Evolutionary conservation across 2,113 vertebrate genomes (phyloP), one percentile per base, ranked within the genome.

Genomic region (Leucopternis melanops): DNA sequence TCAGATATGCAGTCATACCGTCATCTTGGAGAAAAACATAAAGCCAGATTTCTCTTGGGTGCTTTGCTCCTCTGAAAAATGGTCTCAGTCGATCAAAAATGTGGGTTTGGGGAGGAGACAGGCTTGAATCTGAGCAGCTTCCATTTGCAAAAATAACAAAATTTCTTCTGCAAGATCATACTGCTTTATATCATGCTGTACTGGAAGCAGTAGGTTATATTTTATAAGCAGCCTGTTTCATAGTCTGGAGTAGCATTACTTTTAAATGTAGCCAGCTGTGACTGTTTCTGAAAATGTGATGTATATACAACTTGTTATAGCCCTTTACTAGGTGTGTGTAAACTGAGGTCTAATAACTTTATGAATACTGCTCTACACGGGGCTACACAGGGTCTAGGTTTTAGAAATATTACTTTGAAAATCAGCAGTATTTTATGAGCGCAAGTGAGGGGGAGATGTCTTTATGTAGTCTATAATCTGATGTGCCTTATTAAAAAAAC

Each of bases 401-500:
- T 95, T 97, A 94, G 93, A 84, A 94, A 87, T 93, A 65, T 54
- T 95, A 80, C 94, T 94, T 93, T 73, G 78, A 77, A 97, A 96
- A 88, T 93, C 85, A 73, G 59, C 89, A 86, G 31, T 95, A 89
- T 96, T 92, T 92, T 95, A 93, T 0, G 3, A 95, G 63, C 29
- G 38, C 93, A 92, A 92, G 81, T 34, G 69, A 90, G 84, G 44
- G 92, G 54, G 82, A 90, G 82, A 80, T 91, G 50, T 90, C 83
- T 85, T 80, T 96, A 84, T 96, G 89, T 94, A 93, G 92, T 91
- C 84, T 92, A 61, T 93, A 94, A 97, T 97, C 95, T 96, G 83
- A 94, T 90, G 97, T 98, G 98, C 97, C 97, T 98, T 98, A 97
- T 96, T 47, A 96, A 91, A 90, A 87, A 78, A 78, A 67, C 42